Evolutionary conservation across 2,888 invertebrate genomes (phyloP).

Genomic region (Epinotia brunnichana): DNA sequence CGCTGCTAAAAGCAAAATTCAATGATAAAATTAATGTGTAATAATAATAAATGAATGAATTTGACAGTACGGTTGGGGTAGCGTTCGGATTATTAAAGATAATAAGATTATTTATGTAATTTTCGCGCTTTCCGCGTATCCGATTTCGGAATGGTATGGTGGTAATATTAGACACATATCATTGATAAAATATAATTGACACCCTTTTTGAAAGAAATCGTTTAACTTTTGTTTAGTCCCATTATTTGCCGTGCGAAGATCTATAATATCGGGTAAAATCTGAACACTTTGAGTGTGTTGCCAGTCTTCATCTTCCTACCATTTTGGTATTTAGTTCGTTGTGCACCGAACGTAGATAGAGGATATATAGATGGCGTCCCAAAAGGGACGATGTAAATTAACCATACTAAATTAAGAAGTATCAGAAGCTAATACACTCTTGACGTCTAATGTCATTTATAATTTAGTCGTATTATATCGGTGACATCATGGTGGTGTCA

Average conservation of each 20-base stretch:
- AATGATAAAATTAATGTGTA: no score
- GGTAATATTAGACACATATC: not conserved
- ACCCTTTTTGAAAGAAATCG: no score
- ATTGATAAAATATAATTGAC: no score
- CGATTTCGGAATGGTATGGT: not conserved
- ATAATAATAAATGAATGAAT: no score
- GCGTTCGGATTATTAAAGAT: not conserved
- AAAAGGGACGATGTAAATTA: no score
- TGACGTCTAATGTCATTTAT: no score
- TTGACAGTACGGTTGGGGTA: not conserved
- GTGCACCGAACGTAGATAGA: no score
- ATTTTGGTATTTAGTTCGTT: not conserved
- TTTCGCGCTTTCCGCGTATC: not conserved
- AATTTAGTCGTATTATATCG: no score
- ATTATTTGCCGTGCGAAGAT: not conserved
- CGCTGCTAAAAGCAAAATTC: not conserved
- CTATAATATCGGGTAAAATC: not conserved
- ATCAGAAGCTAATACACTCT: no score
- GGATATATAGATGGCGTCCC: no score
- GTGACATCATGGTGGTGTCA: no score
- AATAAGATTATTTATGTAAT: not conserved
- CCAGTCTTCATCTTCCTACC: not conserved
- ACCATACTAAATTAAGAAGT: no score
- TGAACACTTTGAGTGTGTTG: conserved; percentile 5
- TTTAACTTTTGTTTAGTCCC: not conserved